Percentiles rank a stretch among this genome's conserved stretches.
Conservation (phyloP, 2,113 vertebrate species). For the Dasypus novemcinctus region DNA sequence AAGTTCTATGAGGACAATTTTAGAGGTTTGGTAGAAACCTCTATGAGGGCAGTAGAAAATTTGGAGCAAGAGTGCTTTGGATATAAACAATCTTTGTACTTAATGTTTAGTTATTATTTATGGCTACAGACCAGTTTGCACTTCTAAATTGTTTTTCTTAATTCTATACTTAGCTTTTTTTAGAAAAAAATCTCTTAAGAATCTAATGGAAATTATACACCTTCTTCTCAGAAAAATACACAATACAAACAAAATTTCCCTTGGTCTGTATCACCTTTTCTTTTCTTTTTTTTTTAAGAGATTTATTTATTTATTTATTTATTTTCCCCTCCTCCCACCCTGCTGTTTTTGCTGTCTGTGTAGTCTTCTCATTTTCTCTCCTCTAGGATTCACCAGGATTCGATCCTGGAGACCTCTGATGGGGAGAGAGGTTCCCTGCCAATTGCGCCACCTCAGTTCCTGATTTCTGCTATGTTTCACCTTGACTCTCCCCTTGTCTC, state of each 20-base stretch:
- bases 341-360: no score
- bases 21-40: neutral
- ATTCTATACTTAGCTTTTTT: neutral
- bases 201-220: neutral
- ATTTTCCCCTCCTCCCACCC: no score
- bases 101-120: constrained; percentile 31
- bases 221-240: neutral
- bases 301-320: no score
- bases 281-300: no score
- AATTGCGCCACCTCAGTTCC: no score
- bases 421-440: no score
- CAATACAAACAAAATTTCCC: constrained; percentile 15
- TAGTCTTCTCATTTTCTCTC: no score
- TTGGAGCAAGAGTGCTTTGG: neutral
- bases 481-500: no score
- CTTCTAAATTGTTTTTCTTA: neutral
- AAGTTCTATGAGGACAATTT: neutral
- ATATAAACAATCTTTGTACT: constrained; percentile 37
- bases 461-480: no score
- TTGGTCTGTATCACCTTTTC: neutral
- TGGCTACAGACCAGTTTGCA: neutral
- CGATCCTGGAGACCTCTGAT: no score
- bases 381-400: no score
- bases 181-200: constrained; percentile 9
- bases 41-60: neutral